These are phyloP conservation scores for Chloroceryle amazona DNA, from an alignment of 2,797 vertebrate genomes.

Conservation along the genomic window DNA sequence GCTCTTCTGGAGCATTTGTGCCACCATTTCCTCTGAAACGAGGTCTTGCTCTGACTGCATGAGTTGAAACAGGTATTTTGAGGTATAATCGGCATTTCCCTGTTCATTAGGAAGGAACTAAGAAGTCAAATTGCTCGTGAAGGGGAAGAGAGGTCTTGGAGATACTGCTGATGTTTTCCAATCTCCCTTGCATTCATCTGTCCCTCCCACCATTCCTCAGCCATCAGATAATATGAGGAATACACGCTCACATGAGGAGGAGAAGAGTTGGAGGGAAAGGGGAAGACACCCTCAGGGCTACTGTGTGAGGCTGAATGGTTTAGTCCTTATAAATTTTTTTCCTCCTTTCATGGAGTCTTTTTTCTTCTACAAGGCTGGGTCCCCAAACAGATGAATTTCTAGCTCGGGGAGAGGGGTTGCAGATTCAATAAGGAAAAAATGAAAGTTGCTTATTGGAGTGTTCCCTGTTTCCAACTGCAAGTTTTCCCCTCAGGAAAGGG, in stretches of 20 bases:
- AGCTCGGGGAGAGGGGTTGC: neutral
- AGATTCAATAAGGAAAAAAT: neutral
- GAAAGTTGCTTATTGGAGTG: neutral
- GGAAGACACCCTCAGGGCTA: neutral
- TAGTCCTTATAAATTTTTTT: neutral
- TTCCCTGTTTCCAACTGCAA: neutral
- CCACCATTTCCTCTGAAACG: neutral
- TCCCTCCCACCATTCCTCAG: neutral
- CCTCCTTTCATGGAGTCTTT: neutral
- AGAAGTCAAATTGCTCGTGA: neutral
- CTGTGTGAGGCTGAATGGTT: neutral
- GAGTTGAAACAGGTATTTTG: neutral
- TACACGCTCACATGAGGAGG: neutral
- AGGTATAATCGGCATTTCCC: neutral
- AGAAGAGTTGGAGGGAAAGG: neutral
- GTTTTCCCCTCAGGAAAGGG: neutral
- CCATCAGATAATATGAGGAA: neutral
- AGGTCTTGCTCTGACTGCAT: neutral
- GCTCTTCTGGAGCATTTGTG: neutral
- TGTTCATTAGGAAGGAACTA: neutral
- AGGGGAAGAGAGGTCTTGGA: neutral
- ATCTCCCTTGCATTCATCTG: neutral
- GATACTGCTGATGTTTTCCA: neutral
- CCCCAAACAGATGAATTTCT: neutral
- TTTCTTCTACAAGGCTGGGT: neutral